A percentile compares a stretch with the other conserved stretches of the same genome.
Conservation (phyloP, 2,888 invertebrate species). For the Apotomis capreana region DNA sequence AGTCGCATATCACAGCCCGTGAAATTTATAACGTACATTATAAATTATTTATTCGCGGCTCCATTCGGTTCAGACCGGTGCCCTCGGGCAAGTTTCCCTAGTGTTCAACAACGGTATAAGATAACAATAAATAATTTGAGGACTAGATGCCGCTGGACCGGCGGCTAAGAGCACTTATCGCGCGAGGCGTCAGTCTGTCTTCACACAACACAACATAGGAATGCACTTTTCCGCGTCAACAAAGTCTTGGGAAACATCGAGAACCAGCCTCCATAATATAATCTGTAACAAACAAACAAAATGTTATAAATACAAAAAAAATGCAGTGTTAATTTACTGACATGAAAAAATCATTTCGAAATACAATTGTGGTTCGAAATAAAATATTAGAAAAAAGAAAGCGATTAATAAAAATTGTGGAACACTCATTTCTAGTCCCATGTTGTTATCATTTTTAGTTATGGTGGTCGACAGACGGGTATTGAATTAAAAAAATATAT, state of each 20-base stretch:
- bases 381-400: too few relatives aligned
- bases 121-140: constrained; percentile 26
- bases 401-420: too few relatives aligned
- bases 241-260: constrained; percentile 37
- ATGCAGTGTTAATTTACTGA: too few relatives aligned
- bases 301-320: not conserved
- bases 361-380: too few relatives aligned
- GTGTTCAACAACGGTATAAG: constrained; percentile 37
- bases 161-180: constrained; percentile 34
- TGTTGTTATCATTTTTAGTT: too few relatives aligned
- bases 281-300: constrained; percentile 27
- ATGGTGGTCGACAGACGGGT: too few relatives aligned
- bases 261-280: constrained; percentile 39
- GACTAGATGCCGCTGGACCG: constrained; percentile 33
- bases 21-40: constrained; percentile 48
- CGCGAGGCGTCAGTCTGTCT: constrained; percentile 32
- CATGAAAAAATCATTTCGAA: too few relatives aligned
- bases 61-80: constrained; percentile 47
- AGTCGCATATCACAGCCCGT: constrained; percentile 63
- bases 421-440: too few relatives aligned
- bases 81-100: constrained; percentile 33
- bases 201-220: constrained; percentile 40
- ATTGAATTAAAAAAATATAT: too few relatives aligned
- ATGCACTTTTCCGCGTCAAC: constrained; percentile 42
- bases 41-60: constrained; percentile 46